phyloP scores from a whole-genome alignment of 2,888 invertebrate genomes.

The Fragum fragum region DNA sequence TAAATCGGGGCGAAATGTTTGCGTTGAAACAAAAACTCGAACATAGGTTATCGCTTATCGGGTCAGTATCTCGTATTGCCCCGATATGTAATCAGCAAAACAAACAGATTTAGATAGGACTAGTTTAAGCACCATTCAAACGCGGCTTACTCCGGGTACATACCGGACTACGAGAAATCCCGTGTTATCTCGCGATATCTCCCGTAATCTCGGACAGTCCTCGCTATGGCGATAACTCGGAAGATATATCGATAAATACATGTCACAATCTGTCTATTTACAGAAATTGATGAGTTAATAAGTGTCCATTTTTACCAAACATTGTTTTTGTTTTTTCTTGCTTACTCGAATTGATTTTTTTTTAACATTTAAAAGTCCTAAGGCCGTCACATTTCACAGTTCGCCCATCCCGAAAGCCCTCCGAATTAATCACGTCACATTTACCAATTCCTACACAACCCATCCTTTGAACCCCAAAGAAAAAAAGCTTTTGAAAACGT shows the following conservation, averaged over 20 bases:
- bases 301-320: conserved; percentile 30
- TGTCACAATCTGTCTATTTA: conserved; percentile 64
- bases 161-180: conserved; percentile 49
- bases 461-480: too few relatives aligned
- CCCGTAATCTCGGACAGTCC: conserved; percentile 64
- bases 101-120: conserved; percentile 66
- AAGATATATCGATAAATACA: conserved; percentile 59
- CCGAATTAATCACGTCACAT: too few relatives aligned
- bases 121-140: conserved; percentile 48
- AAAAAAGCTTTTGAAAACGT: too few relatives aligned
- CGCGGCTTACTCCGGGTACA: conserved; percentile 54
- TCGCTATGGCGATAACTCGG: conserved; percentile 53
- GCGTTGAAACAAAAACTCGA: conserved; percentile 35
- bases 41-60: conserved; percentile 47
- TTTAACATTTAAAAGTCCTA: too few relatives aligned
- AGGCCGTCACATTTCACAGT: too few relatives aligned
- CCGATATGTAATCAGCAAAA: conserved; percentile 57
- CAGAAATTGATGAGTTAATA: conserved; percentile 62
- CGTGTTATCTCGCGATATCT: conserved; percentile 61
- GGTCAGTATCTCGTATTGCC: conserved; percentile 50
- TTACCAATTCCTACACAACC: too few relatives aligned
- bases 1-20: conserved; percentile 24
- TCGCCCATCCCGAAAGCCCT: too few relatives aligned
- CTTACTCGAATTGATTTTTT: not conserved
- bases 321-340: conserved; percentile 11